Conservation (phyloP, 2,113 vertebrate species). For the Taxidea taxus region DNA sequence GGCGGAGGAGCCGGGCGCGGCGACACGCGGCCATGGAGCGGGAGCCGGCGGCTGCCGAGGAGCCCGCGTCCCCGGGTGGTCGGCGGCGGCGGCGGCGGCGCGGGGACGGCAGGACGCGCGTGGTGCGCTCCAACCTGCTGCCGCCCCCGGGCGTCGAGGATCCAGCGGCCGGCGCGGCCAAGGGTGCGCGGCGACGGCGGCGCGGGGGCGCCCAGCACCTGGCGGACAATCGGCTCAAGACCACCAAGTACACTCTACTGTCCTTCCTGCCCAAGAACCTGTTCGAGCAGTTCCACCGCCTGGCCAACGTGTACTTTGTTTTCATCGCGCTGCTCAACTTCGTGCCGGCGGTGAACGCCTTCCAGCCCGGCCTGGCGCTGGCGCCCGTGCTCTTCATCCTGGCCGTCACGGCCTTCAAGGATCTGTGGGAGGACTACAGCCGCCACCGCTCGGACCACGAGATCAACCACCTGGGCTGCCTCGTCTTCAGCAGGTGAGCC, state of each 20-base stretch:
- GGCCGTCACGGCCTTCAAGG: slow-evolving; percentile 96
- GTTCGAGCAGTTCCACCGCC: slow-evolving; percentile 96
- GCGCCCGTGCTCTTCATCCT: slow-evolving; percentile 96
- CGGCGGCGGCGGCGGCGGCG: slow-evolving; percentile 67
- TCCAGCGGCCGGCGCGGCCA: slow-evolving; percentile 62
- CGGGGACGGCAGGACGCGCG: slow-evolving; percentile 79
- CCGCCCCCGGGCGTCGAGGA: slow-evolving; percentile 80
- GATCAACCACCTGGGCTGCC: slow-evolving; percentile 97
- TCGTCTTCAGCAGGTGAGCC: slow-evolving; percentile 94
- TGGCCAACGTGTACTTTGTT: slow-evolving; percentile 98
- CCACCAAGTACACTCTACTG: slow-evolving; percentile 95
- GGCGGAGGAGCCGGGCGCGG: slow-evolving; percentile 1
- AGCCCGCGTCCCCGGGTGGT: slow-evolving; percentile 16
- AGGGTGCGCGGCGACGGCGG: not conserved
- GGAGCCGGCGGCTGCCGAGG: slow-evolving; percentile 45
- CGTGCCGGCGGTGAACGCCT: slow-evolving; percentile 93
- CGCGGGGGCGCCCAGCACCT: slow-evolving; percentile 67
- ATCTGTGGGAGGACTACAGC: slow-evolving; percentile 98
- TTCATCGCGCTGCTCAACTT: slow-evolving; percentile 97
- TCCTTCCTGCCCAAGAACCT: slow-evolving; percentile 98
- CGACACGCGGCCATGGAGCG: slow-evolving; percentile 49
- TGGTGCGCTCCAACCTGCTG: slow-evolving; percentile 85
- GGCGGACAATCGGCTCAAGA: slow-evolving; percentile 94
- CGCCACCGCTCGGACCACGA: slow-evolving; percentile 94
- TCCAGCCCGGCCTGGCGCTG: slow-evolving; percentile 94